Evolutionary conservation across 2,113 vertebrate species (phyloP).

Genomic region (Baryphthengus martii): DNA sequence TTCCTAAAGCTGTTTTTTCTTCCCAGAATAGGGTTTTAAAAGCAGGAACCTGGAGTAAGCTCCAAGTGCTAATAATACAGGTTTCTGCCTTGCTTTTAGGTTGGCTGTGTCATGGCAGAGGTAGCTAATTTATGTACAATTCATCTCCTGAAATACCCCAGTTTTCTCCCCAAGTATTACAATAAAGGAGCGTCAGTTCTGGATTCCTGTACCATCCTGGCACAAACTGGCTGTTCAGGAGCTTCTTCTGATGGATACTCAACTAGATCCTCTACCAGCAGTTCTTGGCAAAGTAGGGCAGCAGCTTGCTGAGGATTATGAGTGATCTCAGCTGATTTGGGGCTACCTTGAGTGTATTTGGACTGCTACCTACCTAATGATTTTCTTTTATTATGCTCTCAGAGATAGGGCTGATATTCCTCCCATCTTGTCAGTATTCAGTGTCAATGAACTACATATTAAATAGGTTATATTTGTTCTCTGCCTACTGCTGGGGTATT

Average conservation of each 20-base stretch:
- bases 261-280: background rate
- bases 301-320: background rate
- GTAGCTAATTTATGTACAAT: background rate
- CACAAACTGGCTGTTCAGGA: background rate
- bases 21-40: background rate
- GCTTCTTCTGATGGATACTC: background rate
- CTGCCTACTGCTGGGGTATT: background rate
- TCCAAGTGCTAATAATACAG: background rate
- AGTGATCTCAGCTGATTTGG: background rate
- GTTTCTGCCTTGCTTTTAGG: background rate
- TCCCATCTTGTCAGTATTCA: background rate
- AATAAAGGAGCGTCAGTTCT: background rate
- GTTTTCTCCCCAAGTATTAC: background rate
- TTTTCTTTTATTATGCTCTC: background rate
- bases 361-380: background rate
- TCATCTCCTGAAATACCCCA: background rate
- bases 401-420: background rate
- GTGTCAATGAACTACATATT: background rate
- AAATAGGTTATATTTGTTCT: background rate
- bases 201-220: background rate
- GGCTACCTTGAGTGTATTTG: background rate
- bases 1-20: background rate
- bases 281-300: background rate
- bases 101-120: background rate
- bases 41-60: background rate